A percentile compares a stretch with the other conserved stretches of the same genome.
These are phyloP conservation scores for Zaprionus inermis DNA, from an alignment of 1,140 invertebrate species.

Conservation along the genomic window DNA sequence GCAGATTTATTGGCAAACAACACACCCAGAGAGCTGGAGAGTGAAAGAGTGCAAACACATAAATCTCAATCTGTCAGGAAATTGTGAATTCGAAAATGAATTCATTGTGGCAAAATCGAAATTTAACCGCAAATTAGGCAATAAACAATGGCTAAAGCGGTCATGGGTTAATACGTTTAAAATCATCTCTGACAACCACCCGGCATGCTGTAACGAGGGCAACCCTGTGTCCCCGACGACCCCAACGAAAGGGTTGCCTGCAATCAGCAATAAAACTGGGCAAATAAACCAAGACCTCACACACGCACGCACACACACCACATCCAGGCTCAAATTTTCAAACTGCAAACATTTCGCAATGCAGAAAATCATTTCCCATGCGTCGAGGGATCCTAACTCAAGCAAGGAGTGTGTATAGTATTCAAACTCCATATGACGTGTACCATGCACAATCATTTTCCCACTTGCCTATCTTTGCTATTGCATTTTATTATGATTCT, in stretches of 20 bases:
- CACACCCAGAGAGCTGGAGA: background rate
- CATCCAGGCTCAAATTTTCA: background rate
- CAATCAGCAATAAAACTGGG: background rate
- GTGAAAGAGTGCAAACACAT: conserved; percentile 40
- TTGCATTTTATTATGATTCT: no score
- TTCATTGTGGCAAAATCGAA: conserved; percentile 67
- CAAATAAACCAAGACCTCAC: conserved; percentile 16
- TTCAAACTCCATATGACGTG: background rate
- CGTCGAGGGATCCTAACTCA: background rate
- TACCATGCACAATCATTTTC: no score
- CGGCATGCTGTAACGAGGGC: conserved; percentile 29
- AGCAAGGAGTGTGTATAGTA: background rate
- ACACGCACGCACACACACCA: background rate
- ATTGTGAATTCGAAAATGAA: conserved; percentile 51
- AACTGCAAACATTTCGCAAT: conserved; percentile 20
- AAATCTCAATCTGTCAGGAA: conserved; percentile 74
- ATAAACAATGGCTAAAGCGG: conserved; percentile 78
- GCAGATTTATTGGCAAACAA: conserved; percentile 57
- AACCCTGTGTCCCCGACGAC: conserved; percentile 3
- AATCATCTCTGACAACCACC: conserved; percentile 56
- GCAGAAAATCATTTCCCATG: conserved; percentile 13
- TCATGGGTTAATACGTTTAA: conserved; percentile 78
- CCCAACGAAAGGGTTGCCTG: conserved; percentile 50
- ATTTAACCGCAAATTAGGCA: conserved; percentile 77
- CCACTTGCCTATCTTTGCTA: no score